Percentiles rank a stretch among this genome's conserved stretches.
phyloP scores from a whole-genome alignment of 2,888 invertebrate genomes.

The Torymus tubicola region DNA sequence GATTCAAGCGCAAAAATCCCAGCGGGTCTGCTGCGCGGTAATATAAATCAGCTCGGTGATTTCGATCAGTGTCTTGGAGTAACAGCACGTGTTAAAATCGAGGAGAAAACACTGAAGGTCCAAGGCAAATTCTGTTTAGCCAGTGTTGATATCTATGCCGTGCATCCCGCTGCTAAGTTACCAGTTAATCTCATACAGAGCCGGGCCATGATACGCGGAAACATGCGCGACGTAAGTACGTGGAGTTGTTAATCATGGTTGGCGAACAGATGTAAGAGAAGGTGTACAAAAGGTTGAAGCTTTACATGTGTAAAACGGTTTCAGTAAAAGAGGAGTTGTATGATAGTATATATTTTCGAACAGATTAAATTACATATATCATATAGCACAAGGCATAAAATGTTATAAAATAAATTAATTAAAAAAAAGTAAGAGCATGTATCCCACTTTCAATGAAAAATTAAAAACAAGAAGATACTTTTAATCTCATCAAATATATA shows the following conservation, averaged over 20 bases:
- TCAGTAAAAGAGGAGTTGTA: too few species aligned
- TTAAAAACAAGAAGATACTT: too few species aligned
- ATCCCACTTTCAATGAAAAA: too few species aligned
- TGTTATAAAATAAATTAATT: too few species aligned
- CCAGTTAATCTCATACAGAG: slow-evolving; percentile 82
- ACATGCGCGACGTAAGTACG: slow-evolving; percentile 80
- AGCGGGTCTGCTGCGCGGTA: slow-evolving; percentile 83
- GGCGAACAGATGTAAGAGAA: too few species aligned
- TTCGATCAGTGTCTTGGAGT: slow-evolving; percentile 82
- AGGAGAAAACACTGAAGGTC: slow-evolving; percentile 80
- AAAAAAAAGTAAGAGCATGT: too few species aligned
- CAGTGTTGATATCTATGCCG: slow-evolving; percentile 81
- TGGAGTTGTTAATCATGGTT: slow-evolving; percentile 24
- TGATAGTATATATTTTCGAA: too few species aligned
- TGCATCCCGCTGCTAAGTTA: slow-evolving; percentile 79
- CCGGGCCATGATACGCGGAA: slow-evolving; percentile 81
- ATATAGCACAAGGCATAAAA: too few species aligned
- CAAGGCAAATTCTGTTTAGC: slow-evolving; percentile 85
- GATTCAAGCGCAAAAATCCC: slow-evolving; percentile 85
- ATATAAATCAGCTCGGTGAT: slow-evolving; percentile 84
- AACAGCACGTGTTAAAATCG: slow-evolving; percentile 79
- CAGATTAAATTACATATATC: too few species aligned
- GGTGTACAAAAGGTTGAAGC: too few species aligned
- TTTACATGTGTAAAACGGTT: too few species aligned
- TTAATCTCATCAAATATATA: too few species aligned